Percentiles rank a stretch among this genome's conserved stretches.
phyloP scores from a whole-genome alignment of 2,797 vertebrate genomes.

The Choloepus didactylus region DNA sequence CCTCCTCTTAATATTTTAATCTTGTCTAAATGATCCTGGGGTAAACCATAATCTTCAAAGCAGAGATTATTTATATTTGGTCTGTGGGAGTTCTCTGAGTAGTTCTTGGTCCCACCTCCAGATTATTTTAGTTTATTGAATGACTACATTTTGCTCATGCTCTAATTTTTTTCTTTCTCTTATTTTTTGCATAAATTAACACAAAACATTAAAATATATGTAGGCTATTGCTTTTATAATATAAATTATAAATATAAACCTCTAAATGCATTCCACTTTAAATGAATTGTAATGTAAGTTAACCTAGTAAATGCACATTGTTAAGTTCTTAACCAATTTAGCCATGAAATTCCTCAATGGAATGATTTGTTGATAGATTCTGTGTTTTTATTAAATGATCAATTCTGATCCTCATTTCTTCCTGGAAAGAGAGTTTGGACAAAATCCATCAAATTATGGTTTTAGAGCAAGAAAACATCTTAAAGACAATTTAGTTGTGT shows the following conservation, averaged over 20 bases:
- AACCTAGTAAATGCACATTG: neutral
- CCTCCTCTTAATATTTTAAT: slow-evolving; percentile 1
- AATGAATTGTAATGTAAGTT: neutral
- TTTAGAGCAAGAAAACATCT: neutral
- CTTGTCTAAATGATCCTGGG: neutral
- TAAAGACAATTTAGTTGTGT: neutral
- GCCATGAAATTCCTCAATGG: neutral
- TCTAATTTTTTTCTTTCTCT: neutral
- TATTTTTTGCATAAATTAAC: neutral
- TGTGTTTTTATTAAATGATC: neutral
- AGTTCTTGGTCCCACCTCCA: neutral
- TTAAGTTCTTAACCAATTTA: neutral
- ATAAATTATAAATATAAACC: neutral
- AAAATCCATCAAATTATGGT: neutral
- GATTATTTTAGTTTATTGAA: slow-evolving; percentile 37
- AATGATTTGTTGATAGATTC: slow-evolving; percentile 11
- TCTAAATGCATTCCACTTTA: neutral
- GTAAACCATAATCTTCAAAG: neutral
- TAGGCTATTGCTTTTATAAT: neutral
- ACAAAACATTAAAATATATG: neutral
- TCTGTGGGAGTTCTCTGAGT: neutral
- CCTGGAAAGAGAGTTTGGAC: neutral
- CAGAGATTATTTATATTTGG: neutral
- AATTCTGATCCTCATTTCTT: neutral
- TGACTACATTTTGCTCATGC: neutral